These are phyloP conservation scores for Distichodus sexfasciatus DNA, from an alignment of 2,797 vertebrate species.

Conservation along the genomic window DNA sequence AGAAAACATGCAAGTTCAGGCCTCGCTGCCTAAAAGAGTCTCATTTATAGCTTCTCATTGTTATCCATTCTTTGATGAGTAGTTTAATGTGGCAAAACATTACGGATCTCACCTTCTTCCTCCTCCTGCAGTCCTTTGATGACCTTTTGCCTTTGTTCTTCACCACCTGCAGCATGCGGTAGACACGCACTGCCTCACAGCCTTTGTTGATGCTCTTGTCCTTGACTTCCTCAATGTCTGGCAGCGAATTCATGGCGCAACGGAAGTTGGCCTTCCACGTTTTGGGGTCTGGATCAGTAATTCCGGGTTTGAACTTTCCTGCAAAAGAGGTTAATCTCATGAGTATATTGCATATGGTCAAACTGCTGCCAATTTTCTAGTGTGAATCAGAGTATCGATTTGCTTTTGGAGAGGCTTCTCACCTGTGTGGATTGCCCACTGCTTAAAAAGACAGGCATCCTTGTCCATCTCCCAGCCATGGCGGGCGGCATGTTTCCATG, in stretches of 20 bases:
- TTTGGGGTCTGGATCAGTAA: slow-evolving; percentile 82
- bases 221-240: slow-evolving; percentile 94
- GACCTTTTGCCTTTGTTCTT: slow-evolving; percentile 69
- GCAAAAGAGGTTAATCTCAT: slow-evolving; percentile 10
- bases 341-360: background rate
- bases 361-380: too few species aligned
- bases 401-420: slow-evolving; percentile 27
- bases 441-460: slow-evolving; percentile 89
- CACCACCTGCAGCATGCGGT: slow-evolving; percentile 82
- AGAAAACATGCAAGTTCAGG: background rate
- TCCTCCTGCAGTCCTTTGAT: slow-evolving; percentile 27
- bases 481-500: slow-evolving; percentile 95
- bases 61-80: background rate
- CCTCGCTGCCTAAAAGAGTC: background rate
- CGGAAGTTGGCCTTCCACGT: slow-evolving; percentile 99
- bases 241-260: slow-evolving; percentile 96
- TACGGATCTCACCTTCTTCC: slow-evolving; percentile 69
- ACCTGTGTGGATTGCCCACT: slow-evolving; percentile 98
- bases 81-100: slow-evolving; percentile 60
- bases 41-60: background rate
- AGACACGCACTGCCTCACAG: slow-evolving; percentile 87
- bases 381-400: background rate
- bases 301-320: slow-evolving; percentile 86
- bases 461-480: slow-evolving; percentile 95
- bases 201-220: slow-evolving; percentile 91